A percentile compares a stretch with the other conserved stretches of the same genome.
Evolutionary conservation across 2,888 invertebrate genomes (phyloP).

Genomic region (Andricus curvator): DNA sequence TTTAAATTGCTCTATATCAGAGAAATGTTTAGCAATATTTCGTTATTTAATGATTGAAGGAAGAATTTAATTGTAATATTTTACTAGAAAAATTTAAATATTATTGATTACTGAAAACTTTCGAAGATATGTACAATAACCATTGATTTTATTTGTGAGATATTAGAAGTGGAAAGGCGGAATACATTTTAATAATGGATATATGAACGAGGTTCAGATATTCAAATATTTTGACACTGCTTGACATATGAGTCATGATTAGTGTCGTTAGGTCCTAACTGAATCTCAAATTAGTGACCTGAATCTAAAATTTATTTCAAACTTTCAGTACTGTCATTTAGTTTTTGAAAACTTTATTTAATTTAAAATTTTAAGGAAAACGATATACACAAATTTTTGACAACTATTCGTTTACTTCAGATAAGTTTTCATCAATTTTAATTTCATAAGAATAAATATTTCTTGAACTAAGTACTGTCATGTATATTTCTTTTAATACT

Average conservation of each 20-base stretch:
- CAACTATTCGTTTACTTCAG: not conserved
- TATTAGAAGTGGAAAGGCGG: not conserved
- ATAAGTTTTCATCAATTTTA: no score
- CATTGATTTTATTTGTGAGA: not conserved
- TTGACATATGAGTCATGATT: constrained; percentile 39
- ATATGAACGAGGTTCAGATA: constrained; percentile 24
- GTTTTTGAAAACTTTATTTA: not conserved
- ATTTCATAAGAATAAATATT: no score
- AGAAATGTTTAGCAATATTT: no score
- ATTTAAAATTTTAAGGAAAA: not conserved
- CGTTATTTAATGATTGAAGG: no score
- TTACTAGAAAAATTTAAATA: no score
- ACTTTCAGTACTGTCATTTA: not conserved
- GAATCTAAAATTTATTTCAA: not conserved
- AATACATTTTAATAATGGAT: not conserved
- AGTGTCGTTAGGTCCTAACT: constrained; percentile 7
- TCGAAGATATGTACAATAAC: not conserved
- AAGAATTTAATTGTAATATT: no score
- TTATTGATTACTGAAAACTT: not conserved
- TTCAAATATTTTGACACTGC: constrained; percentile 39
- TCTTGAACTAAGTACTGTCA: no score
- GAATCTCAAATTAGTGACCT: constrained; percentile 1
- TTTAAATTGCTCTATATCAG: no score
- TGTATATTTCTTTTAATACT: no score
- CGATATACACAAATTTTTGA: not conserved